A percentile compares a stretch with the other conserved stretches of the same genome.
Conservation (phyloP, 2,888 invertebrate species). For the Lagria hirta region DNA sequence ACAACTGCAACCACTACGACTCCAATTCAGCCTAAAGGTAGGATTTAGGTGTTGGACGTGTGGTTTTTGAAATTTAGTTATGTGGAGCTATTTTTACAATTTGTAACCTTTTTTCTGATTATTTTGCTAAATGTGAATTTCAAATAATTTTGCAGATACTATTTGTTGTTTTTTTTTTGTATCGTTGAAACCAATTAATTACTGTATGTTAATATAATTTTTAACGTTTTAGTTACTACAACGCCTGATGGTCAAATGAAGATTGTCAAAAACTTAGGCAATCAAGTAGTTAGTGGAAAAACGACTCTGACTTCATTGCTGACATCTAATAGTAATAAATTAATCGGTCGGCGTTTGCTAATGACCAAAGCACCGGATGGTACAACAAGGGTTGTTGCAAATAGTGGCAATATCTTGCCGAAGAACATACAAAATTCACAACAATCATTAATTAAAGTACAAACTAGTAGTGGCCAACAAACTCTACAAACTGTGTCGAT, state of each 20-base stretch:
- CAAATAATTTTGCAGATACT: too few relatives aligned
- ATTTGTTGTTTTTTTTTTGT: constrained; percentile 22
- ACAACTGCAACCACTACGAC: constrained; percentile 49
- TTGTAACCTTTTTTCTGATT: constrained; percentile 16
- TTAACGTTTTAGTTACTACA: constrained; percentile 34
- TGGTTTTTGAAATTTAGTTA: constrained; percentile 22
- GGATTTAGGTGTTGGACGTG: constrained; percentile 34
- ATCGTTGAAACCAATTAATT: too few relatives aligned
- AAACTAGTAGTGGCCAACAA: constrained; percentile 47
- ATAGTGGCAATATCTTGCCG: constrained; percentile 60
- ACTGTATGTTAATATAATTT: too few relatives aligned
- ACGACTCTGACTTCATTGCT: constrained; percentile 68
- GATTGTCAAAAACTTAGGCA: constrained; percentile 65
- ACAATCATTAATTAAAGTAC: constrained; percentile 59
- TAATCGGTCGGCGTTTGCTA: constrained; percentile 68
- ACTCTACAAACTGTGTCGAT: constrained; percentile 50
- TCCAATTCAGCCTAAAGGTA: constrained; percentile 55
- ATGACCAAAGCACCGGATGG: constrained; percentile 77
- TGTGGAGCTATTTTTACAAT: constrained; percentile 22
- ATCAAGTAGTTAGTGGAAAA: constrained; percentile 58
- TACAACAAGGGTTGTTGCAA: constrained; percentile 64
- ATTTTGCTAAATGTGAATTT: constrained; percentile 9
- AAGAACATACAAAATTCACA: constrained; percentile 52
- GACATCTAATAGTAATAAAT: constrained; percentile 65
- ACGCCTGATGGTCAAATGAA: constrained; percentile 63